phyloP scores from a whole-genome alignment of 2,888 invertebrate genomes.

The Corbicula japonica region DNA sequence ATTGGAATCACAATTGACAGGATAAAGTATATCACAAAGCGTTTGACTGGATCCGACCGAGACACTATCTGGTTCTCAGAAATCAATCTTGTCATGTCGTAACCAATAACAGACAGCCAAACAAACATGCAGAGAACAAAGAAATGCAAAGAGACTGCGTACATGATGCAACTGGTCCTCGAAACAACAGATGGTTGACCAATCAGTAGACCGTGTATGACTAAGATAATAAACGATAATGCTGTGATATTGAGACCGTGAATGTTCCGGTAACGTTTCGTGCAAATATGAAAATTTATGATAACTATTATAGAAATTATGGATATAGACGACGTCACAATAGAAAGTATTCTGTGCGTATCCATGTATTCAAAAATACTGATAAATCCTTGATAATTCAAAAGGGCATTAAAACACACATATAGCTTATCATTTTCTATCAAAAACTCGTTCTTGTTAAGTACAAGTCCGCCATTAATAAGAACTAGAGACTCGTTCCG shows the following conservation, averaged over 20 bases:
- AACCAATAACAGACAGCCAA: constrained; percentile 49
- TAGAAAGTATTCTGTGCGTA: constrained; percentile 23
- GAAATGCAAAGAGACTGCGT: constrained; percentile 26
- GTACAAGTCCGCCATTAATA: no score
- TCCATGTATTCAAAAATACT: constrained; percentile 35
- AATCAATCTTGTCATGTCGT: constrained; percentile 42
- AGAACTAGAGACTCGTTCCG: constrained; percentile 1
- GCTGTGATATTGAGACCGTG: constrained; percentile 46
- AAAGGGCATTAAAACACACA: not conserved
- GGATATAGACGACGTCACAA: constrained; percentile 40
- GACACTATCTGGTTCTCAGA: not conserved
- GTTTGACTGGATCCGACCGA: not conserved
- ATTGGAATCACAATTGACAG: constrained; percentile 16
- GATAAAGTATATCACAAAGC: constrained; percentile 14
- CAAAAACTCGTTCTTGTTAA: no score
- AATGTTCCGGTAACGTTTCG: constrained; percentile 31
- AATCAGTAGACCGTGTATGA: constrained; percentile 33
- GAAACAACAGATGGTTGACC: not conserved
- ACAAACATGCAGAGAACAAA: constrained; percentile 31
- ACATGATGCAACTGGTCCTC: not conserved
- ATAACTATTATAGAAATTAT: constrained; percentile 9
- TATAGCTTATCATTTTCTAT: no score
- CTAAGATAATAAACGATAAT: constrained; percentile 24
- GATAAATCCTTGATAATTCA: not conserved
- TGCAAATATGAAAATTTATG: constrained; percentile 11